These are phyloP conservation scores for Aproaerema taeniolella DNA, from an alignment of 2,888 invertebrate genomes.

Conservation along the genomic window DNA sequence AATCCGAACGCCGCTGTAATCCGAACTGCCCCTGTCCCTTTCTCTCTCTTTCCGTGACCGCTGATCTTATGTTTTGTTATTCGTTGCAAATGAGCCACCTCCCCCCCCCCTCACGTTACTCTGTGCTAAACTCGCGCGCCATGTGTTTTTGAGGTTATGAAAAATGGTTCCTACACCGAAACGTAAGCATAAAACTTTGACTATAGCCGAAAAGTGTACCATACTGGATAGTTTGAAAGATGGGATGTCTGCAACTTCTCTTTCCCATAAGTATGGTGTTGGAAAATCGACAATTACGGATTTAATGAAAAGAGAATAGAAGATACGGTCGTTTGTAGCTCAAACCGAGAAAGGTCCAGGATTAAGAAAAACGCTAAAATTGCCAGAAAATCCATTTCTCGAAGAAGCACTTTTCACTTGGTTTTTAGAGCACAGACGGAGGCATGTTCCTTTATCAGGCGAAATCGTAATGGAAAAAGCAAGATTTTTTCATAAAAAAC, in stretches of 20 bases:
- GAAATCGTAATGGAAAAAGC: conserved; percentile 18
- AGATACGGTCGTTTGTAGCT: conserved; percentile 4
- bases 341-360: conserved; percentile 15
- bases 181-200: conserved; percentile 4
- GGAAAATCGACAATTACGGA: conserved; percentile 16
- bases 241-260: conserved; percentile 3
- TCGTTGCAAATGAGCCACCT: too few species aligned
- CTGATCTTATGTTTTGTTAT: too few species aligned
- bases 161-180: too few species aligned
- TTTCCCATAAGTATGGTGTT: conserved; percentile 13
- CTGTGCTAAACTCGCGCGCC: too few species aligned
- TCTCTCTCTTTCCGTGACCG: too few species aligned
- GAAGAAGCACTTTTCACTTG: conserved; percentile 20
- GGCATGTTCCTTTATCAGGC: conserved; percentile 15
- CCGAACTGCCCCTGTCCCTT: too few species aligned
- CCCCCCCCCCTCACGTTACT: too few species aligned
- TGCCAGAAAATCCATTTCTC: conserved; percentile 14
- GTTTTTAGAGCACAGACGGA: conserved; percentile 19
- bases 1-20: too few species aligned
- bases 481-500: conserved; percentile 12
- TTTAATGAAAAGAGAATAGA: neutral
- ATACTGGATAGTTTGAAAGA: conserved; percentile 8
- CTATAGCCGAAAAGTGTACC: conserved; percentile 8
- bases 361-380: conserved; percentile 13
- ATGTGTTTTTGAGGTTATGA: too few species aligned